Evolutionary conservation across 2,797 vertebrate genomes (phyloP).

Genomic region (Aulostomus chinensis): DNA sequence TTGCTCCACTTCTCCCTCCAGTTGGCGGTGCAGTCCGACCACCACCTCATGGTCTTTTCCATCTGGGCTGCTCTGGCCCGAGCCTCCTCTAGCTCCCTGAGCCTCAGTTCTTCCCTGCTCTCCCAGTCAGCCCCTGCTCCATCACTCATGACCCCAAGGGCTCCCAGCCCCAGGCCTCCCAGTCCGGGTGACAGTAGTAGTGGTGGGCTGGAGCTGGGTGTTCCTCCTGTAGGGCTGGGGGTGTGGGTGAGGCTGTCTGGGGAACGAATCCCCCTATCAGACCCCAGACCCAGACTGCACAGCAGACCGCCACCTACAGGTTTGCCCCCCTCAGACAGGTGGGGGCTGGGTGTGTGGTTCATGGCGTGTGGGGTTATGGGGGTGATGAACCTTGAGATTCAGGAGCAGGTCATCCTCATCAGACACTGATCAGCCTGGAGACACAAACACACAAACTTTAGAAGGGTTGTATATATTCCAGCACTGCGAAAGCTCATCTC

Average conservation of each 20-base stretch:
- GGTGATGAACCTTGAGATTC: neutral
- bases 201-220: conserved; percentile 87
- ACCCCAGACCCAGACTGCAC: conserved; percentile 84
- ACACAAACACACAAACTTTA: conserved; percentile 23
- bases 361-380: conserved; percentile 60
- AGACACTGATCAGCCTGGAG: conserved; percentile 37
- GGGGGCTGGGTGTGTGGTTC: conserved; percentile 90
- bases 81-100: conserved; percentile 95
- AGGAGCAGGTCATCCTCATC: conserved; percentile 43
- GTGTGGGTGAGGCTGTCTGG: conserved; percentile 84
- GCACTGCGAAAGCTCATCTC: no score
- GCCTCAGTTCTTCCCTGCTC: conserved; percentile 92
- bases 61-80: conserved; percentile 92
- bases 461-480: no score
- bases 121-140: conserved; percentile 90
- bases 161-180: conserved; percentile 69
- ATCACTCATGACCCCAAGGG: conserved; percentile 62
- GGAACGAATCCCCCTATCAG: conserved; percentile 83
- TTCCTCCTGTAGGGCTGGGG: conserved; percentile 86
- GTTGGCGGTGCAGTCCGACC: conserved; percentile 97
- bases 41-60: conserved; percentile 99
- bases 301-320: conserved; percentile 79
- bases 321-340: conserved; percentile 85
- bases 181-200: conserved; percentile 80
- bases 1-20: conserved; percentile 99